phyloP scores from a whole-genome alignment of 1,140 invertebrate species.

The Phymastichus coffea region DNA sequence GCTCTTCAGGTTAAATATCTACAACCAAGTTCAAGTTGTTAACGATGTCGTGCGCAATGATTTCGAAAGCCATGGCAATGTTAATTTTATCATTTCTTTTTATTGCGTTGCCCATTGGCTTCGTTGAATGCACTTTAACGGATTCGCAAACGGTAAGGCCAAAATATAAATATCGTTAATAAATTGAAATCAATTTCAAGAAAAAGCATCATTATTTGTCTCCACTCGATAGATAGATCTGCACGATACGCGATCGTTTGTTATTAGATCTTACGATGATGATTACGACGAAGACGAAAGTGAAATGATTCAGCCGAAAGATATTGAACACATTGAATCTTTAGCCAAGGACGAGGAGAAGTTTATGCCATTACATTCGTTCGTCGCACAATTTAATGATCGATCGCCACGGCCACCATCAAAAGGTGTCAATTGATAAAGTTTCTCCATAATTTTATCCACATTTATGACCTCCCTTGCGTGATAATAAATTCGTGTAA shows the following conservation, averaged over 20 bases:
- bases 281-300: conserved; percentile 42
- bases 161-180: not conserved
- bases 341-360: conserved; percentile 33
- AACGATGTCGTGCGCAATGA: conserved; percentile 10
- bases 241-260: conserved; percentile 34
- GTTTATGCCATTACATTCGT: conserved; percentile 42
- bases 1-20: conserved; percentile 43
- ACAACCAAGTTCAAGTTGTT: conserved; percentile 28
- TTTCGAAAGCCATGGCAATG: conserved; percentile 6
- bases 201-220: not conserved
- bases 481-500: too few species aligned
- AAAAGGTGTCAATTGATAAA: not conserved
- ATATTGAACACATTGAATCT: conserved; percentile 32
- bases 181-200: not conserved
- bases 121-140: not conserved
- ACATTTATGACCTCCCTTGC: too few species aligned
- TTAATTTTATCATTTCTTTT: conserved; percentile 1
- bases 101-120: not conserved
- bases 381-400: conserved; percentile 32
- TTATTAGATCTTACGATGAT: conserved; percentile 36
- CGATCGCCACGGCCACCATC: not conserved
- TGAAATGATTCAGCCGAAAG: conserved; percentile 42
- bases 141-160: not conserved
- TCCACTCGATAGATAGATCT: conserved; percentile 28
- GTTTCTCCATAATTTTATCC: too few species aligned